A percentile compares a stretch with the other conserved stretches of the same genome.
These are phyloP conservation scores for Pygoscelis antarcticus DNA, from an alignment of 2,113 vertebrate genomes.

Conservation along the genomic window DNA sequence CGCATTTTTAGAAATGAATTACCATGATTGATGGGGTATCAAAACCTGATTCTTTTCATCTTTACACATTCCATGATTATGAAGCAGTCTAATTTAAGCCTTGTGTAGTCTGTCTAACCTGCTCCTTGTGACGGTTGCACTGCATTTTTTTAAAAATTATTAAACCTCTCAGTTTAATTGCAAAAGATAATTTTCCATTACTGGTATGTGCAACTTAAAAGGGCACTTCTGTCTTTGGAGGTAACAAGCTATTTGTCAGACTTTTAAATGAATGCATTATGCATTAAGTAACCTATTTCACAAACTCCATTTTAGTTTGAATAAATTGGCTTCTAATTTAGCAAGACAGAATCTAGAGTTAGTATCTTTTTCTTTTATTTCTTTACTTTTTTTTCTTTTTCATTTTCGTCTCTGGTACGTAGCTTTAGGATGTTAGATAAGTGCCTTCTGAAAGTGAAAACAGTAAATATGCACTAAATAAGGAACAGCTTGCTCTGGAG, in stretches of 20 bases:
- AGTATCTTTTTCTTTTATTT: conserved; percentile 53
- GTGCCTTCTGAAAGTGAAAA: conserved; percentile 62
- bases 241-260: conserved; percentile 55
- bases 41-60: conserved; percentile 62
- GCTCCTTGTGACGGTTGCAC: conserved; percentile 49
- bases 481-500: conserved; percentile 80
- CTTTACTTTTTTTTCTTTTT: neutral
- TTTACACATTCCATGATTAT: conserved; percentile 66
- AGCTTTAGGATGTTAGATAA: conserved; percentile 68
- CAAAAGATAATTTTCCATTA: conserved; percentile 49
- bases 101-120: conserved; percentile 58
- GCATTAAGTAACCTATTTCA: conserved; percentile 51
- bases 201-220: conserved; percentile 40
- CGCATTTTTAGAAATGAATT: conserved; percentile 58
- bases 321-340: conserved; percentile 57
- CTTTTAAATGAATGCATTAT: conserved; percentile 44
- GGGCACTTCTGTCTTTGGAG: conserved; percentile 53
- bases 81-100: conserved; percentile 63
- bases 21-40: conserved; percentile 59
- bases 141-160: neutral
- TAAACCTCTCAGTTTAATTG: conserved; percentile 38
- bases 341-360: conserved; percentile 20
- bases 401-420: conserved; percentile 2
- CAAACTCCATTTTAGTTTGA: conserved; percentile 47
- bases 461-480: conserved; percentile 67